These are phyloP conservation scores for Drosophila parvula DNA, from an alignment of 1,140 invertebrate genomes.

Conservation along the genomic window DNA sequence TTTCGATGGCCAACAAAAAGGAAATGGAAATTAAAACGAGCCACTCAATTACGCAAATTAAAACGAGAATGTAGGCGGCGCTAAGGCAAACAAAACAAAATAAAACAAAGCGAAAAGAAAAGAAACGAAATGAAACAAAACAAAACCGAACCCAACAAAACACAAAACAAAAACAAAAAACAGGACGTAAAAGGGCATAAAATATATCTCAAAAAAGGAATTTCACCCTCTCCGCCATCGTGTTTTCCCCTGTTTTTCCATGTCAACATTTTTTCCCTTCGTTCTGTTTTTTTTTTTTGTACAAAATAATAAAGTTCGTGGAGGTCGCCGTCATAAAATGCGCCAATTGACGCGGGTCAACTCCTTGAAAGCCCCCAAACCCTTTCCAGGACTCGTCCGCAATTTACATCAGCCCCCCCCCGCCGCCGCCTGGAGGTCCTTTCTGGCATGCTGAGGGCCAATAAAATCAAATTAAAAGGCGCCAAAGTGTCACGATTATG, in stretches of 20 bases:
- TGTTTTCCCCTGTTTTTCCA: constrained; percentile 21
- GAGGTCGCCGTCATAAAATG: constrained; percentile 72
- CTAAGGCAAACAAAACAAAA: constrained; percentile 56
- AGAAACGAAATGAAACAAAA: constrained; percentile 5
- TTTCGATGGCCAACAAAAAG: background rate
- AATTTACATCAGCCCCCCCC: background rate
- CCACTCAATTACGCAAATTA: constrained; percentile 82
- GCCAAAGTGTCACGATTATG: constrained; percentile 82
- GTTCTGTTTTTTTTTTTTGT: constrained; percentile 22
- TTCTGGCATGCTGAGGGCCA: constrained; percentile 71
- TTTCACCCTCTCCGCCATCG: background rate
- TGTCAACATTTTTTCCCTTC: constrained; percentile 20
- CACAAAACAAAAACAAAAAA: constrained; percentile 30
- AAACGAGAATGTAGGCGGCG: constrained; percentile 72
- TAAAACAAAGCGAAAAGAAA: constrained; percentile 16
- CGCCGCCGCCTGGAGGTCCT: background rate
- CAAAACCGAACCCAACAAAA: constrained; percentile 26
- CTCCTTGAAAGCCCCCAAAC: constrained; percentile 21
- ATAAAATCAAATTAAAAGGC: constrained; percentile 83
- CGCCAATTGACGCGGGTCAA: constrained; percentile 75
- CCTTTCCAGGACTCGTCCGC: background rate
- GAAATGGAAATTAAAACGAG: constrained; percentile 76
- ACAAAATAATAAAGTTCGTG: constrained; percentile 71
- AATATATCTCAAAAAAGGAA: constrained; percentile 57
- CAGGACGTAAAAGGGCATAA: constrained; percentile 35